Evolutionary conservation across 1,140 invertebrate species (phyloP), one percentile per base, ranked within the genome.

Genomic region (Ooceraea biroi): DNA sequence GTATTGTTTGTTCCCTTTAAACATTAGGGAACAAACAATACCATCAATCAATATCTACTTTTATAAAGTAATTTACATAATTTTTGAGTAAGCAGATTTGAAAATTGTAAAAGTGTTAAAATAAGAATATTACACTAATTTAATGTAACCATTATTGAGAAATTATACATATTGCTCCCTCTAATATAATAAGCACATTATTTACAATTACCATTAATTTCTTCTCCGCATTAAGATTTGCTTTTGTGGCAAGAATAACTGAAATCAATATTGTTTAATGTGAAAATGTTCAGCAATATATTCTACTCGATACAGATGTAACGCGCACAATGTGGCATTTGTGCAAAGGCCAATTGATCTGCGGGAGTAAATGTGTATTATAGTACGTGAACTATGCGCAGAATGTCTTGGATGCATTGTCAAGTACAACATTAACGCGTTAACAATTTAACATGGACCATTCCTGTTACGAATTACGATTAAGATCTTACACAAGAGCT

Each of bases 361-460:
- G 46, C 66, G 48, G 66, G 66, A 69, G 46, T 50, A 50, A 50
- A 50, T 50, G 66, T 69, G 46, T n/a, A 50, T 69, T 69, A 48
- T n/a, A 48, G 22, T 7, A 5, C 41, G 63, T 46, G 66, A 69
- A 69, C 50, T 19, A 50, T 46, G 25, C 66, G 17, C 14, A 30
- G 66, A 50, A 69, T 27, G 65, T 14, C 44, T 48, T 17, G 65
- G 65, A 19, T 69, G 25, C 66, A 50, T 69, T 30, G 66, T 48
- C 66, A 19, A 69, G 14, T n/a, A 46, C 10, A 50, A 19, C 7
- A 14, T 52, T 50, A 46, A 68, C 11, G 65, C 44, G 65, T 50
- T 2, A 36, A 36, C 7, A 7, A 2, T 2, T 36, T 36, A 36
- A 36, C 22, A 22, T 14, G 12, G 25, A 25, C 19, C 41, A 11